Conservation (phyloP, 1,140 invertebrate genomes). For the Leptinotarsa undecemlineata region DNA sequence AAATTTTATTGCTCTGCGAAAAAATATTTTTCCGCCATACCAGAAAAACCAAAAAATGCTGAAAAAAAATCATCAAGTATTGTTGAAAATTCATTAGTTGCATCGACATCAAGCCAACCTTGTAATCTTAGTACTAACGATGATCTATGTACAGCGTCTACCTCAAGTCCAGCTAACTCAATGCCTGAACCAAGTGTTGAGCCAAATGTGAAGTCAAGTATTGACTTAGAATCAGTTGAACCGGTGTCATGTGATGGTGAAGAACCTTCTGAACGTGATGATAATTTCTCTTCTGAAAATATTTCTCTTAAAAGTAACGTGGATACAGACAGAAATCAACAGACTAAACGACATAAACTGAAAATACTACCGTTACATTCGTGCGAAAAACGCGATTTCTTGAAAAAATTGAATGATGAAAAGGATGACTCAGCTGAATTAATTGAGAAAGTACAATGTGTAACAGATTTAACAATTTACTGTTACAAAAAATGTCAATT, state of each 20-base stretch:
- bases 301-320: conserved; percentile 28
- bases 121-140: too few species aligned
- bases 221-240: conserved; percentile 30
- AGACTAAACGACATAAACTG: conserved; percentile 42
- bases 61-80: too few species aligned
- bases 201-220: not conserved
- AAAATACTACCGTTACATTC: conserved; percentile 19
- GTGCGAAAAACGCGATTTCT: not conserved
- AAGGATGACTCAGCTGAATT: conserved; percentile 2
- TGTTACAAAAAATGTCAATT: conserved; percentile 27
- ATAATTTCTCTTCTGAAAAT: conserved; percentile 14
- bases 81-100: too few species aligned
- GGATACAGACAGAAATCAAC: conserved; percentile 10
- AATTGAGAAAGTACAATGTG: conserved; percentile 26
- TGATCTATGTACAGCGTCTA: too few species aligned
- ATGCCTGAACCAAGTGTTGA: too few species aligned
- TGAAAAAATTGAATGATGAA: conserved; percentile 25
- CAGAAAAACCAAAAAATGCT: too few species aligned
- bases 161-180: too few species aligned
- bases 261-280: conserved; percentile 21
- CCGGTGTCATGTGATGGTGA: conserved; percentile 27
- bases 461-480: conserved; percentile 17
- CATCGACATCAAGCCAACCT: too few species aligned
- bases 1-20: conserved; percentile 25
- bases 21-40: conserved; percentile 18